Evolutionary conservation across 2,888 invertebrate species (phyloP), one percentile per base, ranked within the genome.

Genomic region (Drosophila seclusa): DNA sequence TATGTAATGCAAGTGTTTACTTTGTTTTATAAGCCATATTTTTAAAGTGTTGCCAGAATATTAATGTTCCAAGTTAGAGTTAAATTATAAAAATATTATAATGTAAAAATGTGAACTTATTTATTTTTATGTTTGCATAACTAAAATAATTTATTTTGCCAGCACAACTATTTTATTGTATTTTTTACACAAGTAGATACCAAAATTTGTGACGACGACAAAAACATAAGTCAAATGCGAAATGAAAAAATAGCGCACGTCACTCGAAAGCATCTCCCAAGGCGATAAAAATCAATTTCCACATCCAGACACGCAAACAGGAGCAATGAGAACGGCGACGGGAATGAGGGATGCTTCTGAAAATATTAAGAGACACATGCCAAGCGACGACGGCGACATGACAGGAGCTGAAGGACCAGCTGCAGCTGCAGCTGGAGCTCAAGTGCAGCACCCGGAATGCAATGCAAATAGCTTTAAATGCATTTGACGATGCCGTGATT

Each of bases 381-480:
- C 89, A 76, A 82, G 57, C 66, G 57, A 32, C 36, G 48, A 53
- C 27, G 32, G 32, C 13, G 61, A 61, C 74, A 52, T 58, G 70
- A 67, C 59, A 53, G 53, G 31, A 45, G 27, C 24, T 8, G 45
- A 24, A 21, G 45, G 50, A 40, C 21, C 8, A 10, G 32, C 10
- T 32, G n/a, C 29, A 42, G 29, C 29, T 50, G 29, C 24, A 36
- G 21, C 27, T n/a, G 6, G 5, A 21, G 40, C 27, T 32, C 64
- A 29, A 36, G 48, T 31, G 32, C 24, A 38, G 42, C 24, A 32
- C 52, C 53, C 45, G 89, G 71, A 84, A 87, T 85, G 78, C 83
- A 85, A 89, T 85, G 85, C 85, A 89, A 85, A 85, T 85, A 87
- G 86, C 78, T 80, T 66, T 80, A 87, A 89, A 89, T 89, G 89